phyloP scores from a whole-genome alignment of 2,113 vertebrate genomes.

The Scomber scombrus region DNA sequence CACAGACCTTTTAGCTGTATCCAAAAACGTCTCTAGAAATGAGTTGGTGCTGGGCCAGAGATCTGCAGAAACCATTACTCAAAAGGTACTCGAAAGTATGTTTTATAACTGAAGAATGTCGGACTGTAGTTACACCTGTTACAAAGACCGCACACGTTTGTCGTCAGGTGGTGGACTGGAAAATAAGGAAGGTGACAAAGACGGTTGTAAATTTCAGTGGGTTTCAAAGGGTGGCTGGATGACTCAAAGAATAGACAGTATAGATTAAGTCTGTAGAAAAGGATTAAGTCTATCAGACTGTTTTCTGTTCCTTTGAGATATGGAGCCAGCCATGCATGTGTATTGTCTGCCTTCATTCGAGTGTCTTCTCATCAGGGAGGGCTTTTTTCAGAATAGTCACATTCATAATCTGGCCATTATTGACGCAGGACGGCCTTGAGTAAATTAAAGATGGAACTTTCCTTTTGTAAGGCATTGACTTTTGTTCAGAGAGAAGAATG shows the following conservation, averaged over 20 bases:
- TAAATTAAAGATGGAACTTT: constrained; percentile 55
- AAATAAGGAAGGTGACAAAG: neutral
- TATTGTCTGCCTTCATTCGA: constrained; percentile 51
- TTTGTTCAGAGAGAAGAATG: constrained; percentile 35
- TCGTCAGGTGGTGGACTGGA: constrained; percentile 4
- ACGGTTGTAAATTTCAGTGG: neutral
- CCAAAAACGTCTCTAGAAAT: constrained; percentile 58
- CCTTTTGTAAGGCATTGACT: constrained; percentile 36
- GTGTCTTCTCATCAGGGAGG: constrained; percentile 41
- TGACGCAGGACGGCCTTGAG: constrained; percentile 47
- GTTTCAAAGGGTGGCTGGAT: neutral
- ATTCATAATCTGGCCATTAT: constrained; percentile 64
- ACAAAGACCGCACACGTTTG: constrained; percentile 6
- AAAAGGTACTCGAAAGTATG: constrained; percentile 42
- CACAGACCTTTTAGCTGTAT: constrained; percentile 57
- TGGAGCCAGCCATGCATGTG: constrained; percentile 48
- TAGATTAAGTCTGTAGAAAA: constrained; percentile 48
- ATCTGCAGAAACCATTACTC: constrained; percentile 42
- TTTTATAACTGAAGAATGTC: constrained; percentile 28
- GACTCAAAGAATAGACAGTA: constrained; percentile 20
- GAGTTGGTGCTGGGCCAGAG: constrained; percentile 44
- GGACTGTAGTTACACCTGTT: neutral
- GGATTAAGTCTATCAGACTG: constrained; percentile 45
- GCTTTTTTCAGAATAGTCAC: constrained; percentile 43
- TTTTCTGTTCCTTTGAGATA: constrained; percentile 63